Evolutionary conservation across 2,888 invertebrate genomes (phyloP).

Genomic region (Cordylochernes scorpioides): DNA sequence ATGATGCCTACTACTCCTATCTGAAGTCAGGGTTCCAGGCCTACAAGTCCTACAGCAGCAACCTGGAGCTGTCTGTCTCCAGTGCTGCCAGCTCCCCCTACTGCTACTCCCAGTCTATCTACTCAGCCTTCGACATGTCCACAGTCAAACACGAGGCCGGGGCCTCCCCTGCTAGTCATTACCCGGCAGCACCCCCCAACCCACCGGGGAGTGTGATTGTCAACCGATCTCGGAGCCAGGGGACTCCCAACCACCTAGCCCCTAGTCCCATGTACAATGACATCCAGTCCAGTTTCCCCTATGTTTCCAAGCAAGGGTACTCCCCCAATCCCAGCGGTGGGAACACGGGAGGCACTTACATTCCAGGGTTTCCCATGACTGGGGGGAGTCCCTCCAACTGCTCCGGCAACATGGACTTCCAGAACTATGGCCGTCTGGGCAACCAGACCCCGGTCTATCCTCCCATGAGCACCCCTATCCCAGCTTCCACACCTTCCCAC

Average conservation of each 20-base stretch:
- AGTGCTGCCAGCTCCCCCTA: constrained; percentile 10
- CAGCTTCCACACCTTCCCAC: constrained; percentile 11
- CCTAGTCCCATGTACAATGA: too few relatives aligned
- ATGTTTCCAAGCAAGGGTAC: too few relatives aligned
- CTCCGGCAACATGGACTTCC: too few relatives aligned
- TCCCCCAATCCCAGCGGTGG: too few relatives aligned
- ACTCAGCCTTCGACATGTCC: constrained; percentile 4
- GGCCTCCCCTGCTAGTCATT: too few relatives aligned
- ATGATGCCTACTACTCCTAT: constrained; percentile 10
- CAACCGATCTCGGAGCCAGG: too few relatives aligned
- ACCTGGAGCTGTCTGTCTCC: constrained; percentile 8
- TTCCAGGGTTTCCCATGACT: too few relatives aligned
- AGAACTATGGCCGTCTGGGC: too few relatives aligned
- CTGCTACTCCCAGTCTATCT: constrained; percentile 8
- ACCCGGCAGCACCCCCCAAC: constrained; percentile 7
- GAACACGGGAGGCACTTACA: too few relatives aligned
- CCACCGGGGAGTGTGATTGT: constrained; percentile 6
- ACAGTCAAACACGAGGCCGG: constrained; percentile 6
- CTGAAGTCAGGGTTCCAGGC: constrained; percentile 10
- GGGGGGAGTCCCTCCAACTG: too few relatives aligned
- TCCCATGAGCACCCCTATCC: constrained; percentile 11
- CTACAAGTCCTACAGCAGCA: constrained; percentile 9
- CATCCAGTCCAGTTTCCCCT: too few relatives aligned
- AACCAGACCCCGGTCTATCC: constrained; percentile 10
- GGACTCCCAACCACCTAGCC: too few relatives aligned